phyloP scores from a whole-genome alignment of 2,797 vertebrate genomes.

The Zenarchopterus dispar region DNA sequence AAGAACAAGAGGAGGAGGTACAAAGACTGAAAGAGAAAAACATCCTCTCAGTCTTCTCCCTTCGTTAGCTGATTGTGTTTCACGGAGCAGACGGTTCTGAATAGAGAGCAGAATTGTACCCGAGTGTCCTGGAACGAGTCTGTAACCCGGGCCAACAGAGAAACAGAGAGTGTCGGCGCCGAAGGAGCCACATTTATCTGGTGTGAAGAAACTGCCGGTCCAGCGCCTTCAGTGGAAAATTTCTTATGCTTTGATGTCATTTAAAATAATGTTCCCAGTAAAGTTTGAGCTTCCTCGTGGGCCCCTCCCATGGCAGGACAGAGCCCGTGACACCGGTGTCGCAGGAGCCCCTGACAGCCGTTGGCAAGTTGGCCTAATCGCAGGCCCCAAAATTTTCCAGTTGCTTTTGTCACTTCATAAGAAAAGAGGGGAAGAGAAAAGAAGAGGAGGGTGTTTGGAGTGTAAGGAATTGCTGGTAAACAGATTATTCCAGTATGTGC shows the following conservation, averaged over 20 bases:
- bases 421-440: constrained; percentile 20
- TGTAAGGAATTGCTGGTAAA: constrained; percentile 64
- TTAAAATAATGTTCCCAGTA: constrained; percentile 52
- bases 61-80: constrained; percentile 8
- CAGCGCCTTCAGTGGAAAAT: constrained; percentile 46
- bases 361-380: constrained; percentile 43
- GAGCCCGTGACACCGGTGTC: constrained; percentile 47
- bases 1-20: constrained; percentile 21
- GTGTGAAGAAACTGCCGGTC: constrained; percentile 39
- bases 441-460: constrained; percentile 36
- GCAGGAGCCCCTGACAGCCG: constrained; percentile 38
- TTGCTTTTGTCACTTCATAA: neutral
- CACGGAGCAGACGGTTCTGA: constrained; percentile 47
- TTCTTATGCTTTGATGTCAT: constrained; percentile 48
- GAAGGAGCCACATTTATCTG: constrained; percentile 27
- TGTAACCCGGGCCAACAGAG: constrained; percentile 56
- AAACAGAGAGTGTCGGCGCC: constrained; percentile 21
- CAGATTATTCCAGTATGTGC: constrained; percentile 53
- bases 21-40: constrained; percentile 25
- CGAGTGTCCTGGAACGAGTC: constrained; percentile 53
- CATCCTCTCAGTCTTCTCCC: no score
- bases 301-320: constrained; percentile 26
- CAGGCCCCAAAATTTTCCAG: constrained; percentile 51
- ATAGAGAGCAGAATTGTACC: constrained; percentile 51
- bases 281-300: constrained; percentile 46